Evolutionary conservation across 2,113 vertebrate genomes (phyloP).

Genomic region (Psephotus haematonotus): DNA sequence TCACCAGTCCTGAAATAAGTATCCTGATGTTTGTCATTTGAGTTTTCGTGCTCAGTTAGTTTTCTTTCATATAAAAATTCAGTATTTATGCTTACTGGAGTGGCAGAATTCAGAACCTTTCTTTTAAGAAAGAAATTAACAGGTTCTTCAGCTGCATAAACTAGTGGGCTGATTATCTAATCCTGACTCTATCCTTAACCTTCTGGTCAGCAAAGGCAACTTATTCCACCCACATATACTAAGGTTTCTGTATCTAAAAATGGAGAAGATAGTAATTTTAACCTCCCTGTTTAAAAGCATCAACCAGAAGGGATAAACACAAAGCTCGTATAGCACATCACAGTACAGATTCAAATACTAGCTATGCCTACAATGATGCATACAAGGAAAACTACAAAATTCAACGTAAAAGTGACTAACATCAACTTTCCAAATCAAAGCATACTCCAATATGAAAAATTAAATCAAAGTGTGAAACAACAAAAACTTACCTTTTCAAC

Average conservation of each 20-base stretch:
- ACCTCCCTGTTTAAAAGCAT: not conserved
- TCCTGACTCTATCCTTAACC: not conserved
- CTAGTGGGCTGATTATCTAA: not conserved
- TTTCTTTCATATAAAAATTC: not conserved
- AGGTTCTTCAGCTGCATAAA: not conserved
- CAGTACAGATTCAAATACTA: not conserved
- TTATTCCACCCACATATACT: not conserved
- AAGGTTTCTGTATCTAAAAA: not conserved
- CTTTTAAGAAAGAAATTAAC: not conserved
- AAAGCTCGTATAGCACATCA: not conserved
- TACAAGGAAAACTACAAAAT: not conserved
- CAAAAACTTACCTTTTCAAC: not conserved
- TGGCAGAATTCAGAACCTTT: not conserved
- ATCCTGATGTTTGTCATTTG: not conserved
- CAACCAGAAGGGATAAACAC: not conserved
- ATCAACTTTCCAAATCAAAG: not conserved
- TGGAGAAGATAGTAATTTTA: not conserved
- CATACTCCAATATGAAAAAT: not conserved
- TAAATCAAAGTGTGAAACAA: not conserved
- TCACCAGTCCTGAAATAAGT: not conserved
- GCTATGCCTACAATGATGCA: not conserved
- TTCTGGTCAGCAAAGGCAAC: not conserved
- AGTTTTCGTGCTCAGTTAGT: not conserved
- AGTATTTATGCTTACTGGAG: not conserved
- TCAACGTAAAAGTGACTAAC: not conserved